A percentile compares a stretch with the other conserved stretches of the same genome.
Evolutionary conservation across 2,113 vertebrate genomes (phyloP).

Genomic region (Sceloporus undulatus): DNA sequence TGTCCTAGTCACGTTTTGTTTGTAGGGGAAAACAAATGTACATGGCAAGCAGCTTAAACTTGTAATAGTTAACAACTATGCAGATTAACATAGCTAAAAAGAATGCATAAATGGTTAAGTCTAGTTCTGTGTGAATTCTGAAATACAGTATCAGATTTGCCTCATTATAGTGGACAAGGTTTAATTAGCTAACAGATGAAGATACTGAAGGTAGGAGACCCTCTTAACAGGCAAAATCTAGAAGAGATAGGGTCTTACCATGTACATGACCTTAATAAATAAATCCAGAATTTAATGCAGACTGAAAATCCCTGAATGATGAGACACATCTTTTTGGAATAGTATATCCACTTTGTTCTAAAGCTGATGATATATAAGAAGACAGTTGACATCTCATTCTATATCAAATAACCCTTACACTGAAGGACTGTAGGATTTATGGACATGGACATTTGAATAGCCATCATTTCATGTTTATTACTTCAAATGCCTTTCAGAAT

Average conservation of each 20-base stretch:
- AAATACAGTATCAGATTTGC: too few relatives aligned
- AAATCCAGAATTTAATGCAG: background rate
- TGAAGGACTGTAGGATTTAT: background rate
- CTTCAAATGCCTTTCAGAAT: background rate
- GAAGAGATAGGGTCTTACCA: background rate
- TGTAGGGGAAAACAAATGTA: too few relatives aligned
- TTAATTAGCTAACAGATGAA: background rate
- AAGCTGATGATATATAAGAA: background rate
- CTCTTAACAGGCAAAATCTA: slow-evolving; percentile 15
- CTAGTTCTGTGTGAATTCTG: too few relatives aligned
- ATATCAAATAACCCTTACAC: background rate
- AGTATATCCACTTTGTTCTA: slow-evolving; percentile 31
- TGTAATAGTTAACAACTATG: too few relatives aligned
- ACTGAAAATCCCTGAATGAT: background rate
- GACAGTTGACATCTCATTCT: background rate
- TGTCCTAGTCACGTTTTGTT: too few relatives aligned
- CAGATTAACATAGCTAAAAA: too few relatives aligned
- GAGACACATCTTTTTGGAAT: background rate
- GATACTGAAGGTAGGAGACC: background rate
- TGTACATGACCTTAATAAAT: background rate
- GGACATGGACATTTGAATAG: background rate
- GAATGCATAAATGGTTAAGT: too few relatives aligned
- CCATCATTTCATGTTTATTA: background rate
- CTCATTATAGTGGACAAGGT: too few relatives aligned
- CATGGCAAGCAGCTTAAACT: too few relatives aligned